Base-by-base conservation (phyloP, 1,140 invertebrate genomes). In the Campoletis sonorensis region DNA sequence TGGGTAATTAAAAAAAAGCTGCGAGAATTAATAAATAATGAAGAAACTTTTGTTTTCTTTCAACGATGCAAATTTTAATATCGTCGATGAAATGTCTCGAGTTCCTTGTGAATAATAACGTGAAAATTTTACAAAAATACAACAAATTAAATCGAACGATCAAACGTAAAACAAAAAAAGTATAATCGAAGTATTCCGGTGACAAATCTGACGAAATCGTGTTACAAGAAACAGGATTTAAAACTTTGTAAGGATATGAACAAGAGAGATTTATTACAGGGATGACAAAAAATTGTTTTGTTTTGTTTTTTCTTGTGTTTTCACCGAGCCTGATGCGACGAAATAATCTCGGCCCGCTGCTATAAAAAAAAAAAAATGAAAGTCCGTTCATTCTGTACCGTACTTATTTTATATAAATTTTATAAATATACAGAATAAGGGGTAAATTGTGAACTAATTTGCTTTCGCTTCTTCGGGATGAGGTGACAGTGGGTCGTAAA, bases 401-500 rank as follows among this genome's bases (percentile, higher is more conserved):
- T 84, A 84, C 83, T 84, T 84, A 84, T 84, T 84, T 84, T 84
- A 82, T 82, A 84, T 82, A 84, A 80, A 75, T 84, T 84, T 84
- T 79, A 84, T 84, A 82, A 82, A 82, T 79, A 76, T 81, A 82
- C 71, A 77, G 79, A 81, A 84, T 78, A 82, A 82, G 68, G 76
- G 70, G 75, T 81, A 80, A 81, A 81, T 80, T 33, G 75, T 75
- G 49, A 75, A 76, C 71, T 79, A 70, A 83, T 81, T 79, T 49
- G 81, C 45, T 51, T 37, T 37, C 10, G 37, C 37, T 37, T 37
- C 37, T 37, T 73, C 72, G 72, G 30, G 81, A 79, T 51, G 78
- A 78, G 75, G 37, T 68, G 30, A 71, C 71, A 71, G 70, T 79
- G 70, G 77, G 27, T 79, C 70, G 68, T 26, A 13, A 73, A 49